Evolutionary conservation across 2,113 vertebrate species (phyloP).

Genomic region (Myrmophylax atrothorax): DNA sequence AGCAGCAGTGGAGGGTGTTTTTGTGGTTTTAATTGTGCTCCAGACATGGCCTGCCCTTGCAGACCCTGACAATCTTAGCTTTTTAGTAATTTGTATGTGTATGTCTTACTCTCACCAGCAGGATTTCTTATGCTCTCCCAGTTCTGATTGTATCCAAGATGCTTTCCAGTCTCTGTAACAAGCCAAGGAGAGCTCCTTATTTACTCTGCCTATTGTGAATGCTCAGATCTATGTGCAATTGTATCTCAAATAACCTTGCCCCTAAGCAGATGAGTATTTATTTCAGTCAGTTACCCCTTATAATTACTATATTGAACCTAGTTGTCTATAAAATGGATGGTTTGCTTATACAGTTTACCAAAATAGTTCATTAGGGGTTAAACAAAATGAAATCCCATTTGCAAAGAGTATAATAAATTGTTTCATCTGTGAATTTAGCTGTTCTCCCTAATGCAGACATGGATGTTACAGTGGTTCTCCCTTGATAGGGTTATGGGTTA

Average conservation of each 20-base stretch:
- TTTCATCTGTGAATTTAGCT: constrained; percentile 94
- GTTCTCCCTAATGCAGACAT: constrained; percentile 97
- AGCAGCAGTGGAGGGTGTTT: background rate
- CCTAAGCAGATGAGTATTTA: constrained; percentile 88
- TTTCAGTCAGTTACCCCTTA: constrained; percentile 89
- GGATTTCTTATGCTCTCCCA: constrained; percentile 30
- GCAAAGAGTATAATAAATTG: constrained; percentile 91
- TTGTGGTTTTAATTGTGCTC: background rate
- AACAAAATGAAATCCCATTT: constrained; percentile 87
- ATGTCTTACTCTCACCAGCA: background rate
- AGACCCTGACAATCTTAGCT: background rate
- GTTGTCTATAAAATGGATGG: constrained; percentile 91
- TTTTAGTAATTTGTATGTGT: background rate
- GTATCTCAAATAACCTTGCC: constrained; percentile 80
- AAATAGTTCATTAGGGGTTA: constrained; percentile 88
- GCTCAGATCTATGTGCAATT: constrained; percentile 69
- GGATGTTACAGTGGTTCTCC: constrained; percentile 91
- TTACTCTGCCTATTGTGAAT: constrained; percentile 67
- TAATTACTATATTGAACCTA: constrained; percentile 93
- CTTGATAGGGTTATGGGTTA: constrained; percentile 97
- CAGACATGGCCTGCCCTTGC: background rate
- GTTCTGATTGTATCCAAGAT: constrained; percentile 14
- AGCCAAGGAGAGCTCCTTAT: constrained; percentile 23
- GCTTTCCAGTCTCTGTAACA: constrained; percentile 13
- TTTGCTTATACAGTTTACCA: constrained; percentile 88